These are phyloP conservation scores for Corella eumyota DNA, from an alignment of 23 tunicate genomes.

Conservation along the genomic window DNA sequence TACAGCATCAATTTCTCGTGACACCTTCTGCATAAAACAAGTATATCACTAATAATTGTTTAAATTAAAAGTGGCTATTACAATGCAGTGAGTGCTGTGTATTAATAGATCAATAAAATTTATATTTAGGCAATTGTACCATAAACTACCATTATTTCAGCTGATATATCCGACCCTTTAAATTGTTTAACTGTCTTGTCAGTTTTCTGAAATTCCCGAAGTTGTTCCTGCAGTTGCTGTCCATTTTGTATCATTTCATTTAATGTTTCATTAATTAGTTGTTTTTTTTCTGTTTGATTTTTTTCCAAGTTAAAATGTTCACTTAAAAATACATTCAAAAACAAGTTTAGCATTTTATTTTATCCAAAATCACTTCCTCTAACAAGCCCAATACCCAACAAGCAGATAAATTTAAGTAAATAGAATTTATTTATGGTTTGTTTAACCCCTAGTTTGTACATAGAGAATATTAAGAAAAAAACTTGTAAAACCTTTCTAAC, in stretches of 20 bases:
- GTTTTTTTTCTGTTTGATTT: slow-evolving; percentile 4
- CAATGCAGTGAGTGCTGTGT: too few species aligned
- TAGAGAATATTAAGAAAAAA: too few species aligned
- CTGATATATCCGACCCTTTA: slow-evolving; percentile 9
- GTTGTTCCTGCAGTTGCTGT: slow-evolving; percentile 17
- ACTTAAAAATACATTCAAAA: slow-evolving; percentile 6
- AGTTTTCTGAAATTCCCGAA: slow-evolving; percentile 9
- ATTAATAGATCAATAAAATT: too few species aligned
- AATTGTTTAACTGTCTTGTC: slow-evolving; percentile 13
- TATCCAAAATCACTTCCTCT: too few species aligned
- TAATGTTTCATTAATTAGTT: slow-evolving; percentile 1
- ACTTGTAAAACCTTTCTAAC: slow-evolving; percentile 12
- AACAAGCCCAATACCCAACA: too few species aligned
- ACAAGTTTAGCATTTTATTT: too few species aligned
- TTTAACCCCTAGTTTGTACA: too few species aligned
- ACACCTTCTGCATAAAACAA: background rate
- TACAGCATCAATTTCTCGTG: background rate
- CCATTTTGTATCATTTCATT: slow-evolving; percentile 1
- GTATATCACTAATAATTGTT: background rate
- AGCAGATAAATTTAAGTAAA: too few species aligned
- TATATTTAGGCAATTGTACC: too few species aligned
- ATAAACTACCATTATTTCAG: slow-evolving; percentile 8
- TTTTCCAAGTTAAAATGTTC: slow-evolving; percentile 4
- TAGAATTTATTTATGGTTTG: too few species aligned
- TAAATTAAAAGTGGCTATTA: background rate